A percentile compares a stretch with the other conserved stretches of the same genome.
These are phyloP conservation scores for Odontamblyopus lacepedii DNA, from an alignment of 2,797 vertebrate species.

Conservation along the genomic window DNA sequence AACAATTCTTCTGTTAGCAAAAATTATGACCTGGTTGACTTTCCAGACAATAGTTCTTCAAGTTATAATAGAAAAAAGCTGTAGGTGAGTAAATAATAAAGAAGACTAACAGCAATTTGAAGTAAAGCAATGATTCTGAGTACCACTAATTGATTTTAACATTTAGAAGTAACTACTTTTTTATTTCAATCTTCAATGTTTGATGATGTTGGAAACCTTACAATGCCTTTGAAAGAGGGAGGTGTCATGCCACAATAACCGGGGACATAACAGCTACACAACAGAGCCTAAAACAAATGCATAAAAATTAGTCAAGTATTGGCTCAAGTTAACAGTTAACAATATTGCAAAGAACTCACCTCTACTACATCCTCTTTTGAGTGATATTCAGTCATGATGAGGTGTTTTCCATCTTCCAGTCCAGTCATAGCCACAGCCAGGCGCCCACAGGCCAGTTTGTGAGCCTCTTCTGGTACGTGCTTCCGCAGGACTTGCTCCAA, in stretches of 20 bases:
- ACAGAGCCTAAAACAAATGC: slow-evolving; percentile 75
- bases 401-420: slow-evolving; percentile 77
- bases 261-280: slow-evolving; percentile 92
- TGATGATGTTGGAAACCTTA: slow-evolving; percentile 41
- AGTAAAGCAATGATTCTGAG: neutral
- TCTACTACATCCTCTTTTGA: slow-evolving; percentile 88
- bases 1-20: no score
- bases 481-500: slow-evolving; percentile 69
- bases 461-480: slow-evolving; percentile 80
- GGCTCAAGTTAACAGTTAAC: neutral
- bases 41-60: no score
- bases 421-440: slow-evolving; percentile 84
- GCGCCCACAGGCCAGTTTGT: slow-evolving; percentile 78
- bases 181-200: neutral
- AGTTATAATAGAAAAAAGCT: no score
- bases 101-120: neutral
- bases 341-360: slow-evolving; percentile 56
- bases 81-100: neutral
- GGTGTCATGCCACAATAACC: slow-evolving; percentile 86
- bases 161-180: neutral
- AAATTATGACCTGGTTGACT: no score
- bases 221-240: slow-evolving; percentile 75
- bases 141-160: neutral
- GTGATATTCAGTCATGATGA: slow-evolving; percentile 81
- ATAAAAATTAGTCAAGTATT: neutral